Percentiles rank a stretch among this genome's conserved stretches.
phyloP scores from a whole-genome alignment of 2,888 invertebrate genomes.

The Erebia ligea region DNA sequence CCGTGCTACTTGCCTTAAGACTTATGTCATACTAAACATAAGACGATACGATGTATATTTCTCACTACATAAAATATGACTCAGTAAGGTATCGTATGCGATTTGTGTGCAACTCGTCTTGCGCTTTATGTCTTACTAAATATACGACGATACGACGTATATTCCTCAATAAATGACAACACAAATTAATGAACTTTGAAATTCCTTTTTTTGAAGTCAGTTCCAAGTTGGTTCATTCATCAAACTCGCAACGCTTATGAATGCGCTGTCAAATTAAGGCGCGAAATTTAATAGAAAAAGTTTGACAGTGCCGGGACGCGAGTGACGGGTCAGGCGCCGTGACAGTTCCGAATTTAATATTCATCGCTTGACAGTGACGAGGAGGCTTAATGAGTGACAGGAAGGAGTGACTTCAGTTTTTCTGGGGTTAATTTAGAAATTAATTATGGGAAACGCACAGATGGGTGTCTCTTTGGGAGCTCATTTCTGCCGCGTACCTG shows the following conservation, averaged over 20 bases:
- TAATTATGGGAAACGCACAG: no score
- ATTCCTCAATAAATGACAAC: background rate
- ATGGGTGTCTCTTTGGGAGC: no score
- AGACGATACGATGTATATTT: background rate
- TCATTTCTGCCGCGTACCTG: no score
- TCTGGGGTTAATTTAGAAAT: background rate
- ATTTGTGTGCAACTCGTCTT: background rate
- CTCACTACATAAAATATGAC: background rate
- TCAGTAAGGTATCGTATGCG: background rate
- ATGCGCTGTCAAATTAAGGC: conserved; percentile 75
- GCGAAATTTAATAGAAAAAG: conserved; percentile 81
- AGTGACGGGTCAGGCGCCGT: conserved; percentile 48
- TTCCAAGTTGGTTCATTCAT: conserved; percentile 56
- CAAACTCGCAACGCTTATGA: conserved; percentile 72
- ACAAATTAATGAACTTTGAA: no score
- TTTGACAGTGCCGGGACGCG: conserved; percentile 63
- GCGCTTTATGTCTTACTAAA: conserved; percentile 7
- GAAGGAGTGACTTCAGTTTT: background rate
- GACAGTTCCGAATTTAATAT: conserved; percentile 51
- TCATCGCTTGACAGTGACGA: conserved; percentile 2
- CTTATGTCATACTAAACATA: conserved; percentile 5
- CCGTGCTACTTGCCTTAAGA: background rate
- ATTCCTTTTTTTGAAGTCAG: background rate
- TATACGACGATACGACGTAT: conserved; percentile 6
- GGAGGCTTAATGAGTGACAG: conserved; percentile 7